Evolutionary conservation across 2,888 invertebrate species (phyloP).

Genomic region (Ommatoiulus sabulosus): DNA sequence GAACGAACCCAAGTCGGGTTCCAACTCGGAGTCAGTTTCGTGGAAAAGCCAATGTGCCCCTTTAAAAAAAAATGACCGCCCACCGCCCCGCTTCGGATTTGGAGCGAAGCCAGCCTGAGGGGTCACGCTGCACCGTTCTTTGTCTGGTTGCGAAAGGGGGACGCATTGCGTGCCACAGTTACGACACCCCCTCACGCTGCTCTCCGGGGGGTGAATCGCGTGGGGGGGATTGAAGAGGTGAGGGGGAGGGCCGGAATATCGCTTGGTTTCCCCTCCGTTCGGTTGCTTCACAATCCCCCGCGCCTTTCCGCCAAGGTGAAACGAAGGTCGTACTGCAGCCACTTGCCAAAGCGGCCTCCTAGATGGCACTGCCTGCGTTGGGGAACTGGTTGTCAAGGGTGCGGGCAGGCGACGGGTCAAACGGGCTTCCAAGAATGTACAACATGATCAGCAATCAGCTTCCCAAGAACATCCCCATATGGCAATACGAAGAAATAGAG

Average conservation of each 20-base stretch:
- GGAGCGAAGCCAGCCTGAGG: background rate
- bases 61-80: background rate
- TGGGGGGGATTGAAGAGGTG: too few relatives aligned
- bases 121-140: background rate
- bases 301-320: background rate
- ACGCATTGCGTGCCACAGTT: background rate
- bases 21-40: background rate
- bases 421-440: too few relatives aligned
- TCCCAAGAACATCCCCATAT: too few relatives aligned
- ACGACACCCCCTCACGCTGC: background rate
- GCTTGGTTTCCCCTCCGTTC: background rate
- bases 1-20: background rate
- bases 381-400: too few relatives aligned
- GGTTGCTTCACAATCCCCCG: background rate
- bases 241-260: background rate
- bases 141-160: slow-evolving; percentile 24
- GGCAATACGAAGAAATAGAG: too few relatives aligned
- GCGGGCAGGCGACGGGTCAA: too few relatives aligned
- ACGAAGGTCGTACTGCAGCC: background rate
- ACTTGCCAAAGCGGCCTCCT: background rate
- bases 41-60: slow-evolving; percentile 10
- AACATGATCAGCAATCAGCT: too few relatives aligned
- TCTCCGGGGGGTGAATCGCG: background rate
- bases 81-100: background rate
- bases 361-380: background rate